Base-by-base conservation (phyloP, 2,888 invertebrate species). In the Ephialtes manifestator region DNA sequence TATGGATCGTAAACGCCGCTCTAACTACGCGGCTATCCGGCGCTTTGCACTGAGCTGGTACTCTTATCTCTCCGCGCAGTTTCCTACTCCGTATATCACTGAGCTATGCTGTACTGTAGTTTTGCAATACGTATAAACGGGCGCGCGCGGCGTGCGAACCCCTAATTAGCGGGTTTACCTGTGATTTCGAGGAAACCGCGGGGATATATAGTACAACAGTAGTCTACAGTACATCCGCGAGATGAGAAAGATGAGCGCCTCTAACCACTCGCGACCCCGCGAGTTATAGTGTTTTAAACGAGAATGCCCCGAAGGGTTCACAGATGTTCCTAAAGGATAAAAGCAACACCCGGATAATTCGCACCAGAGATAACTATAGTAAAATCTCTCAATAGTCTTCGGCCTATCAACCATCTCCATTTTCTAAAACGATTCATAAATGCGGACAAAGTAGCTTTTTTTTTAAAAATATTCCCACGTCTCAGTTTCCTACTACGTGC, bases 1-100 rank as follows among this genome's bases (percentile, higher is more conserved):
- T 92, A 92, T 91, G 92, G 92, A 89, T 90, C 92, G 91, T 93
- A 93, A 92, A 93, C 88, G 91, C 89, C 88, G 90, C 87, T 89
- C 88, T 90, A 91, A 91, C 92, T 87, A 88, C 86, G 89, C 87
- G 81, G 83, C 83, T 85, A 86, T 87, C 86, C 87, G 87, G 87
- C 84, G 70, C 85, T 84, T 87, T 84, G 75, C 79, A 84, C 80
- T 67, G 78, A 84, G 80, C 86, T 83, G 75, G 79, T 87, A 83
- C 84, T 88, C 87, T 89, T 90, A 89, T 89, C 89, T 88, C 78
- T 63, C 60, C 65, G 51, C 81, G 68, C 68, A 48, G 87, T 89
- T 90, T 92, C 89, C 90, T 90, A 89, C 90, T 90, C 87, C 91
- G 89, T 92, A 92, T 90, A 91, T 92, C 91, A 91, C 86, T 74